phyloP scores from a whole-genome alignment of 2,113 vertebrate genomes.

The Poecilia latipinna region DNA sequence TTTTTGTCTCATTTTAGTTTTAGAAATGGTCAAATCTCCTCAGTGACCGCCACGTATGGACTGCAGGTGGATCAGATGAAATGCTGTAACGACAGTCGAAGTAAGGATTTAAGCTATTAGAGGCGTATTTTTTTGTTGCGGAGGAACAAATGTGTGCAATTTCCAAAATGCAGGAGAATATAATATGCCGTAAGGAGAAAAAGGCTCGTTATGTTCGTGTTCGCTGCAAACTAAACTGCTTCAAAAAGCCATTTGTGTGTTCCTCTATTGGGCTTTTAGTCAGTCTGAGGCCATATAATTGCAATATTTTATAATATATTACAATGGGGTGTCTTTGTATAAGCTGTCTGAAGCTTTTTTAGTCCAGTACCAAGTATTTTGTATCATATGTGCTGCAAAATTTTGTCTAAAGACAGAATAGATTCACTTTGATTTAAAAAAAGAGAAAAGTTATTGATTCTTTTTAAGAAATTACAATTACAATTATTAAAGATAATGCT shows the following conservation, averaged over 20 bases:
- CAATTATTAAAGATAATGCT: background rate
- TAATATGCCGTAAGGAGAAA: background rate
- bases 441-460: background rate
- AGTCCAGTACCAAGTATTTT: background rate
- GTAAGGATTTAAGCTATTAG: background rate
- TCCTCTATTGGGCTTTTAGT: background rate
- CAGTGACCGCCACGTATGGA: no score
- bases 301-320: background rate
- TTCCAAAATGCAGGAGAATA: background rate
- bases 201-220: background rate
- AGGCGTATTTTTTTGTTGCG: background rate
- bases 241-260: background rate
- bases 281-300: background rate
- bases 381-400: background rate
- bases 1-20: background rate
- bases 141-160: background rate
- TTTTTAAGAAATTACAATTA: background rate
- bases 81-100: background rate
- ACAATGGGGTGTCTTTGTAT: background rate
- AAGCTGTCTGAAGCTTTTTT: background rate
- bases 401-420: background rate
- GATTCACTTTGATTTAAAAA: background rate
- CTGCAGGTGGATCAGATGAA: background rate
- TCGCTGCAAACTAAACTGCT: background rate
- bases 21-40: background rate